These are phyloP conservation scores for Anolis sagrei DNA, from an alignment of 2,113 vertebrate genomes.

Conservation along the genomic window DNA sequence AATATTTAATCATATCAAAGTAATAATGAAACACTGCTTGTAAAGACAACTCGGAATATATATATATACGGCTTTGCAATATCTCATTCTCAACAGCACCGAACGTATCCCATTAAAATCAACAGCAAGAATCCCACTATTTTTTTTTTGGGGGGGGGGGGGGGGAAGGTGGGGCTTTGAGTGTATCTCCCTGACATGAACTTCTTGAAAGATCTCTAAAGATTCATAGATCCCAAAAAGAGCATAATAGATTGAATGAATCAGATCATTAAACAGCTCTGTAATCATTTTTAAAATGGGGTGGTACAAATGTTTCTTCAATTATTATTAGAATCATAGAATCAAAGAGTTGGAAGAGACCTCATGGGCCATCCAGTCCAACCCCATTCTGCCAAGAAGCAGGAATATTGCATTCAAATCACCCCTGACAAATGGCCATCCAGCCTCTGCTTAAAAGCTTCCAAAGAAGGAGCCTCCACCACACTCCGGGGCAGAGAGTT, in stretches of 20 bases:
- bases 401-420: no score
- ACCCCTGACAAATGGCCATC: no score
- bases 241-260: background rate
- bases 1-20: conserved; percentile 83
- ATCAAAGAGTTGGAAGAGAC: no score
- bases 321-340: no score
- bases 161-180: no score
- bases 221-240: background rate
- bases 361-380: no score
- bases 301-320: conserved; percentile 19
- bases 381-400: no score
- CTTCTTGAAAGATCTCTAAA: conserved; percentile 3
- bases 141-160: no score
- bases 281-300: conserved; percentile 3
- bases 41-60: conserved; percentile 75
- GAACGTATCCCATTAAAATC: background rate
- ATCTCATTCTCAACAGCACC: conserved; percentile 9
- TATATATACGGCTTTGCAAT: conserved; percentile 61
- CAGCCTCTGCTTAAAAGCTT: no score
- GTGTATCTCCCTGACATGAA: conserved; percentile 7
- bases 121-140: background rate
- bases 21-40: conserved; percentile 78
- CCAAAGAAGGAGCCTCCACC: no score
- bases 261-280: background rate
- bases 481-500: no score